phyloP scores from a whole-genome alignment of 2,113 vertebrate genomes.

The Tachuris rubrigastra region DNA sequence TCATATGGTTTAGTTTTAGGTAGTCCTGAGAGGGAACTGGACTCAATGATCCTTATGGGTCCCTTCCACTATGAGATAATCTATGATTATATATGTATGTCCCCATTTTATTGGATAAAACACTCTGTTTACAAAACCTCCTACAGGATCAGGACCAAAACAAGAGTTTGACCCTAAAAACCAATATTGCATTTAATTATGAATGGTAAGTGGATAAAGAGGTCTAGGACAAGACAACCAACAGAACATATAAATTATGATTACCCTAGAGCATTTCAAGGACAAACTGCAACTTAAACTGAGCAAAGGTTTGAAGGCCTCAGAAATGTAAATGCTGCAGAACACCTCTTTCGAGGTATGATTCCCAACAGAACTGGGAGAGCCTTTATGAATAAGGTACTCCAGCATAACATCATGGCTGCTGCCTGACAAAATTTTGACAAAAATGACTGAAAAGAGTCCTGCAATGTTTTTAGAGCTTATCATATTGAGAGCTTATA shows the following conservation, averaged over 20 bases:
- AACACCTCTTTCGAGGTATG: not conserved
- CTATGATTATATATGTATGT: not conserved
- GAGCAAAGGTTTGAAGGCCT: not conserved
- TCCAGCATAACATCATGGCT: not conserved
- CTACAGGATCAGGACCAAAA: not conserved
- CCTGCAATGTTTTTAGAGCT: not conserved
- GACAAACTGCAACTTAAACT: not conserved
- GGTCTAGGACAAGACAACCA: not conserved
- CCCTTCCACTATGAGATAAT: not conserved
- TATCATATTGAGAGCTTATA: not conserved
- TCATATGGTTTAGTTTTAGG: not conserved
- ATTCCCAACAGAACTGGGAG: not conserved
- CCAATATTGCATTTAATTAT: not conserved
- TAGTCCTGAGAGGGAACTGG: not conserved
- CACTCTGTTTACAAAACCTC: not conserved
- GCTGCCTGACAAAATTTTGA: not conserved
- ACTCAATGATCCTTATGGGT: not conserved
- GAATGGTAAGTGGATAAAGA: not conserved
- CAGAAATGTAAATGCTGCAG: constrained; percentile 9
- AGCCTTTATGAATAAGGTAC: not conserved
- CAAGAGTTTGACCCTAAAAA: not conserved
- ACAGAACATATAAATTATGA: not conserved
- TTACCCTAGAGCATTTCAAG: not conserved
- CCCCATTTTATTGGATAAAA: not conserved
- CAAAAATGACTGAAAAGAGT: not conserved